These are phyloP conservation scores for Acrobeloides nanus DNA, from an alignment of 2,888 invertebrate species.

Conservation along the genomic window DNA sequence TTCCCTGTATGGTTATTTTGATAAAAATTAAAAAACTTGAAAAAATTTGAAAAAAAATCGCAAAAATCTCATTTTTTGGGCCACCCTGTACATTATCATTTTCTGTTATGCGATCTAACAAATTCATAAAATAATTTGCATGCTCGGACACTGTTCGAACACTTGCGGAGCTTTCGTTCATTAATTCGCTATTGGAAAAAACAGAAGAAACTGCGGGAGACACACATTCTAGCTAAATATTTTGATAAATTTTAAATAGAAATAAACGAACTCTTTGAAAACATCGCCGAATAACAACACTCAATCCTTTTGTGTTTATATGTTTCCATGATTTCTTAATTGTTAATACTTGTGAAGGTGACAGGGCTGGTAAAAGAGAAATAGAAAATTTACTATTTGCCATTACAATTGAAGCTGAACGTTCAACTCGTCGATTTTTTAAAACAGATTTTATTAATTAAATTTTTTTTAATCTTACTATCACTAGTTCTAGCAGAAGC, in stretches of 20 bases:
- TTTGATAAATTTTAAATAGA: conserved; percentile 2
- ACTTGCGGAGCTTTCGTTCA: not conserved
- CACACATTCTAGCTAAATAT: conserved; percentile 15
- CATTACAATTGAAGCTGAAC: not conserved
- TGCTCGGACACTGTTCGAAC: conserved; percentile 35
- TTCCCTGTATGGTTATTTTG: too few species aligned
- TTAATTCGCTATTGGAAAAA: conserved; percentile 9
- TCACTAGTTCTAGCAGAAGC: conserved; percentile 3
- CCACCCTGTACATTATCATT: too few species aligned
- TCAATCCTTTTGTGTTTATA: conserved; percentile 48
- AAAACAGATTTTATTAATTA: too few species aligned
- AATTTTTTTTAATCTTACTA: conserved; percentile 4
- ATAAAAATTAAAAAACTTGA: too few species aligned
- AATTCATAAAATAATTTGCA: conserved; percentile 32
- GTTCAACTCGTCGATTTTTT: too few species aligned
- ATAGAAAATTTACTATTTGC: conserved; percentile 11
- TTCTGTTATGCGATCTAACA: conserved; percentile 41
- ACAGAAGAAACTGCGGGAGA: conserved; percentile 13
- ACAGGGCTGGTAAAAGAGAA: conserved; percentile 26
- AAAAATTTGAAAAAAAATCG: too few species aligned
- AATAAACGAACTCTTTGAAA: conserved; percentile 37
- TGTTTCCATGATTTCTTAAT: conserved; percentile 47
- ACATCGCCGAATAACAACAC: conserved; percentile 34
- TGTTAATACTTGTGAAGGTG: conserved; percentile 30
- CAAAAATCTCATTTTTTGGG: too few species aligned